Evolutionary conservation across 2,113 vertebrate species (phyloP), one percentile per base, ranked within the genome.

Genomic region (Paedocypris sp.): DNA sequence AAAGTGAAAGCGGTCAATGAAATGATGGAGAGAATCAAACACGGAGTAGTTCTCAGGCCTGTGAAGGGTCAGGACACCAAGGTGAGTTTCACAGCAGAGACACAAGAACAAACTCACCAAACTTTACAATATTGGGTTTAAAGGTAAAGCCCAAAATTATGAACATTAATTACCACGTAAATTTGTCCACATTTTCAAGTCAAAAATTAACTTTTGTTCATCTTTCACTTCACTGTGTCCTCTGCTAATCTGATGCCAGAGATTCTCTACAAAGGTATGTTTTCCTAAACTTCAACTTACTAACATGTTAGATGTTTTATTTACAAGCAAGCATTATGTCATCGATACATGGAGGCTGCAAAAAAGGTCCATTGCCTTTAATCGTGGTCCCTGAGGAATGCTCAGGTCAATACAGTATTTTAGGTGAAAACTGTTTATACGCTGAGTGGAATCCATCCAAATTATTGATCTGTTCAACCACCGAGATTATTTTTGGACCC

Each of bases 1-100:
- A 88, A 88, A 65, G 77, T 80, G 57, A 88, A 88, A 73, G 86
- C 86, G 0, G 83, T 88, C 43, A 88, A 88, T 23, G 86, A 88
- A 75, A 88, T 88, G 86, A 88, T 88, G 86, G 86, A 88, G 70
- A 76, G 86, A 43, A 88, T 88, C 67, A 88, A 86, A 73, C 85
- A 82, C 2, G 86, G 86, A 1, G 85, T 88, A 10, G 83, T 87
- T n/a, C 83, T 88, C 50, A 71, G 85, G 32, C 83, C 85, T 0
- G 84, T 88, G 28, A 87, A 87, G 63, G 79, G 73, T 41, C 83
- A 83, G 70, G 84, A 84, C 4, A 77, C 26, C 25, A 87, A 86
- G 80, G 84, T 86, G 46, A 62, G 52, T 3, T 6, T 12, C n/a
- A n/a, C n/a, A n/a, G n/a, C n/a, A n/a, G n/a, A n/a, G n/a, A n/a